Base-by-base conservation (phyloP, 2,888 invertebrate species). In the Tubulanus polymorphus region DNA sequence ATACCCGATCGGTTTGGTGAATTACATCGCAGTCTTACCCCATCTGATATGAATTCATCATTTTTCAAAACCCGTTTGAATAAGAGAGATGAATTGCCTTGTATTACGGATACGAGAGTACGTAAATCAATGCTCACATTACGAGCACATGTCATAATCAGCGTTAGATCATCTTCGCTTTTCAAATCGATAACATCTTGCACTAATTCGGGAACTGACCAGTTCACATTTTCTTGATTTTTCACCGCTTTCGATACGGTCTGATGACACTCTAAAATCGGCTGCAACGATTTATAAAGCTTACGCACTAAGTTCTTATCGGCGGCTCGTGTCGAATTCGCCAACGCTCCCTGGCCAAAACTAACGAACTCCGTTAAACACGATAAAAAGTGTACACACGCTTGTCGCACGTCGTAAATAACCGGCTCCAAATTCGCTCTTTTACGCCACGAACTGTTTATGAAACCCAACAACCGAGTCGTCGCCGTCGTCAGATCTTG, bases 71-170 rank as follows among this genome's bases (percentile, higher is more conserved):
- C 20, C 23, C 67, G 64, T 52, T 66, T 68, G 61, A 76, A 76
- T 25, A 76, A 58, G 23, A 72, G 63, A 15, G 70, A 62, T 23
- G 75, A 73, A 60, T 81, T 80, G 46, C 74, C 76, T 71, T 85
- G 92, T 69, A 94, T 92, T 73, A 93, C 91, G 15, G 92, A 91
- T 20, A 92, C 88, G 18, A 91, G 88, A 76, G 91, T 89, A 63
- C 91, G 84, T 37, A 93, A 91, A 80, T 94, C 93, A 76, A 91
- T 90, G 0, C 89, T 90, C 28, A 95, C 84, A 8, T 90, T 89
- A 72, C 90, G 85, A 18, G 93, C 88, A 72, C 91, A 90, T 10
- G 89, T 88, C 61, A 93, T 88, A 57, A 96, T 83, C 77, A 91
- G 91, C 79, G 93, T 93, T 37, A 95, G 81, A 35, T 90, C 89